These are phyloP conservation scores for Scleropages formosus DNA, from an alignment of 2,797 vertebrate genomes.

Conservation along the genomic window DNA sequence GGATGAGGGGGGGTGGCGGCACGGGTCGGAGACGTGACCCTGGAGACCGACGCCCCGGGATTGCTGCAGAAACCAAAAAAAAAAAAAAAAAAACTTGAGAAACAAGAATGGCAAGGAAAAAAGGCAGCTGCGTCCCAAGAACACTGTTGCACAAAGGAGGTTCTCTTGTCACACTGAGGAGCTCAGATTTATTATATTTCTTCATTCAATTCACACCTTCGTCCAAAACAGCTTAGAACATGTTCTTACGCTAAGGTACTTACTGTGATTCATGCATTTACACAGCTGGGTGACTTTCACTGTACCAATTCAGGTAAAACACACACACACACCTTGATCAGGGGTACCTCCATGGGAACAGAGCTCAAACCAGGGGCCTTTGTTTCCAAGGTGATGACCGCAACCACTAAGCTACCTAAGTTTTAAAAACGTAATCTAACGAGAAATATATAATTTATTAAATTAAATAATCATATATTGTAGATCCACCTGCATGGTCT, in stretches of 20 bases:
- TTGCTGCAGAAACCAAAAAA: neutral
- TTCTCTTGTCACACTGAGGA: neutral
- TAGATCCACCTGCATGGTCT: too few relatives aligned
- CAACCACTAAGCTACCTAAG: too few relatives aligned
- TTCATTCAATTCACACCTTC: neutral
- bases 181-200: neutral
- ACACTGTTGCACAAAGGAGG: neutral
- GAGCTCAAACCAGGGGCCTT: neutral
- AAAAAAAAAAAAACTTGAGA: neutral
- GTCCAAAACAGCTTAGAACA: neutral
- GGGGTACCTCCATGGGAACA: neutral
- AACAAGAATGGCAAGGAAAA: neutral
- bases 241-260: neutral
- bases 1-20: neutral
- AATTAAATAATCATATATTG: too few relatives aligned
- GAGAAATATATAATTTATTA: too few relatives aligned
- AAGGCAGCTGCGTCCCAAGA: slow-evolving; percentile 9
- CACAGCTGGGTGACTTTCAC: too few relatives aligned
- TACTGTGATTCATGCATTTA: neutral
- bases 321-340: too few relatives aligned
- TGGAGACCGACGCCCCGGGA: neutral
- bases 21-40: neutral
- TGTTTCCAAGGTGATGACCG: too few relatives aligned
- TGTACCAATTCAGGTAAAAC: too few relatives aligned
- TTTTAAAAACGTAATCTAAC: too few relatives aligned